phyloP scores from a whole-genome alignment of 2,888 invertebrate species.

The Drosophila fulvimacula region DNA sequence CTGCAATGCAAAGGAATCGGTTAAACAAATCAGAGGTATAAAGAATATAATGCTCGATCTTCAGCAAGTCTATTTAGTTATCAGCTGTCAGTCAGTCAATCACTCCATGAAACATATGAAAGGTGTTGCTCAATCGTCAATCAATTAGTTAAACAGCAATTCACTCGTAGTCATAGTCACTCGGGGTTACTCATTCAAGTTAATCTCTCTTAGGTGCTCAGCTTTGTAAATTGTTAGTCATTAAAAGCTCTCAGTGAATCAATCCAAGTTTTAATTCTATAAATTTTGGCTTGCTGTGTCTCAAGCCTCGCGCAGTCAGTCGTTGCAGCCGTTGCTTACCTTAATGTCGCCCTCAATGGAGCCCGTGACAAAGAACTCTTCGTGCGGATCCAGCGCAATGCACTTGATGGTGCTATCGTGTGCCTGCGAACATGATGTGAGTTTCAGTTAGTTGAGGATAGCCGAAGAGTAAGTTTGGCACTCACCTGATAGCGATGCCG shows the following conservation, averaged over 20 bases:
- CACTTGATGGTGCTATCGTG: conserved; percentile 98
- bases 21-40: background rate
- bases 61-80: background rate
- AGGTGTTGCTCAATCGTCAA: background rate
- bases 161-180: background rate
- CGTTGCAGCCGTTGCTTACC: conserved; percentile 85
- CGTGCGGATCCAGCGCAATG: conserved; percentile 96
- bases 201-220: too few relatives aligned
- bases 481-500: conserved; percentile 90
- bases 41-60: background rate
- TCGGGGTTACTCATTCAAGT: background rate
- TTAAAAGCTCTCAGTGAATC: background rate
- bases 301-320: background rate
- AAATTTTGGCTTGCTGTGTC: background rate
- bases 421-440: conserved; percentile 86
- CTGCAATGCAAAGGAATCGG: conserved; percentile 85
- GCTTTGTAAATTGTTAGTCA: too few relatives aligned
- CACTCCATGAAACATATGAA: background rate
- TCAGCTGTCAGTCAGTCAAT: background rate
- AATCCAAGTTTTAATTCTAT: background rate
- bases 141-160: background rate
- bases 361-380: conserved; percentile 98
- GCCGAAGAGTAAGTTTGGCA: background rate
- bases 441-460: background rate
- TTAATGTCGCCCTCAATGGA: conserved; percentile 97